Evolutionary conservation across 1,140 invertebrate genomes (phyloP).

Genomic region (Tribolium castaneum): DNA sequence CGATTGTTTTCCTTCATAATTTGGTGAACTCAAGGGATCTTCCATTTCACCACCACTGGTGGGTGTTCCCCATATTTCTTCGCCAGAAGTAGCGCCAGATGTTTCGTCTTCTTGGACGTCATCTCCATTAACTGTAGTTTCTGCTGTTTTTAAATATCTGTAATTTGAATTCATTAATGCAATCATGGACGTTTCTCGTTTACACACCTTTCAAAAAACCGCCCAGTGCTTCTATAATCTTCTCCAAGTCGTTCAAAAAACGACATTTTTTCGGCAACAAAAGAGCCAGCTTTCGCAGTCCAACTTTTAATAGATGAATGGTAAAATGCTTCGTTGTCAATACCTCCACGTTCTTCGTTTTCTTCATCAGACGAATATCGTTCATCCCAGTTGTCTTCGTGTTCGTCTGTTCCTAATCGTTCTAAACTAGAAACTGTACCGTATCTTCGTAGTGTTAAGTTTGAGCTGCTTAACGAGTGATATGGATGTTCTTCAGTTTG

Average conservation of each 20-base stretch:
- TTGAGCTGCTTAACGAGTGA: constrained; percentile 65
- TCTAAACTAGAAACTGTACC: constrained; percentile 85
- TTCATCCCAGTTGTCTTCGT: constrained; percentile 64
- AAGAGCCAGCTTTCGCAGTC: constrained; percentile 81
- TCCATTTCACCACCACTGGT: constrained; percentile 84
- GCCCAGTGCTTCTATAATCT: constrained; percentile 68
- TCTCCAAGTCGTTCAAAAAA: constrained; percentile 72
- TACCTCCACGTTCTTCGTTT: constrained; percentile 63
- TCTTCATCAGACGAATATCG: constrained; percentile 67
- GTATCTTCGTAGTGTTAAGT: constrained; percentile 68
- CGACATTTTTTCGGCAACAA: constrained; percentile 84
- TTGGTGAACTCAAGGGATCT: constrained; percentile 72
- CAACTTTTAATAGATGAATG: constrained; percentile 68
- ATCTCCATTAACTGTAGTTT: constrained; percentile 66
- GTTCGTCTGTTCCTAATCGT: constrained; percentile 70
- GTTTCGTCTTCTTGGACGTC: constrained; percentile 73
- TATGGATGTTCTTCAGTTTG: constrained; percentile 70
- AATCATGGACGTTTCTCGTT: background rate
- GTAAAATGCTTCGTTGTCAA: constrained; percentile 63
- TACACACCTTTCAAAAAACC: constrained; percentile 70
- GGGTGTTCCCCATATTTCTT: constrained; percentile 87
- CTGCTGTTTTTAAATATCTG: constrained; percentile 63
- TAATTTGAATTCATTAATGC: background rate
- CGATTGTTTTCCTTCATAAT: constrained; percentile 73
- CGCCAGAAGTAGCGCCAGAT: constrained; percentile 82